Evolutionary conservation across 2,888 invertebrate species (phyloP).

Genomic region (Cataglyphis albicans): DNA sequence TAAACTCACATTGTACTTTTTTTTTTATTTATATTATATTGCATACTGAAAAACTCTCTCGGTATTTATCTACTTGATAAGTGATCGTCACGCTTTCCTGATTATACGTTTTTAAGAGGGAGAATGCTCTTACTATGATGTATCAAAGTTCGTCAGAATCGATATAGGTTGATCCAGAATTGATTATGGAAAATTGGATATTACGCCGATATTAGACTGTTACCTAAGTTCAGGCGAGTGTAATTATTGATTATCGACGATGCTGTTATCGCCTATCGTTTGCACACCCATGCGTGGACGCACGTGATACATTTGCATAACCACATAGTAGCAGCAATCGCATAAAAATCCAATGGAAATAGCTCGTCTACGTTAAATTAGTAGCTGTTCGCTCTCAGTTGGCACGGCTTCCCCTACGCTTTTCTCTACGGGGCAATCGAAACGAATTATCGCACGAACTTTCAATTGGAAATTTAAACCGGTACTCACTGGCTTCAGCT

Average conservation of each 20-base stretch:
- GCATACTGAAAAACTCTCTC: not conserved
- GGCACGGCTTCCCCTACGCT: slow-evolving; percentile 62
- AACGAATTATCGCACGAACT: slow-evolving; percentile 74
- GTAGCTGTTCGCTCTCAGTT: slow-evolving; percentile 63
- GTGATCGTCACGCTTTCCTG: slow-evolving; percentile 28
- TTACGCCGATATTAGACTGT: slow-evolving; percentile 59
- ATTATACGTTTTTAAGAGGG: slow-evolving; percentile 17
- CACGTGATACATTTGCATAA: slow-evolving; percentile 40
- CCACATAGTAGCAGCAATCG: not conserved
- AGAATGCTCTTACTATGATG: slow-evolving; percentile 29
- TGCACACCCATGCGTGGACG: slow-evolving; percentile 12
- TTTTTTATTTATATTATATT: not conserved
- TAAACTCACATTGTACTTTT: not conserved
- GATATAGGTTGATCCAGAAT: slow-evolving; percentile 56
- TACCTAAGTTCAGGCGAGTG: slow-evolving; percentile 56
- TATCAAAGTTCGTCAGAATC: slow-evolving; percentile 49
- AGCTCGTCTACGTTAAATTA: slow-evolving; percentile 61
- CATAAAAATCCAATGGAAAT: slow-evolving; percentile 28
- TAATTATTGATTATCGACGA: slow-evolving; percentile 66
- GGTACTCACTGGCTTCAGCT: slow-evolving; percentile 64
- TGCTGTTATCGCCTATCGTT: slow-evolving; percentile 60
- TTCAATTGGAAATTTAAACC: slow-evolving; percentile 77
- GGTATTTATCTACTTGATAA: slow-evolving; percentile 25
- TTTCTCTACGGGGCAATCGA: slow-evolving; percentile 60
- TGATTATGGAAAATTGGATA: slow-evolving; percentile 68